A percentile compares a stretch with the other conserved stretches of the same genome.
These are phyloP conservation scores for Tetragonula clypearis DNA, from an alignment of 1,140 invertebrate species.

Conservation along the genomic window DNA sequence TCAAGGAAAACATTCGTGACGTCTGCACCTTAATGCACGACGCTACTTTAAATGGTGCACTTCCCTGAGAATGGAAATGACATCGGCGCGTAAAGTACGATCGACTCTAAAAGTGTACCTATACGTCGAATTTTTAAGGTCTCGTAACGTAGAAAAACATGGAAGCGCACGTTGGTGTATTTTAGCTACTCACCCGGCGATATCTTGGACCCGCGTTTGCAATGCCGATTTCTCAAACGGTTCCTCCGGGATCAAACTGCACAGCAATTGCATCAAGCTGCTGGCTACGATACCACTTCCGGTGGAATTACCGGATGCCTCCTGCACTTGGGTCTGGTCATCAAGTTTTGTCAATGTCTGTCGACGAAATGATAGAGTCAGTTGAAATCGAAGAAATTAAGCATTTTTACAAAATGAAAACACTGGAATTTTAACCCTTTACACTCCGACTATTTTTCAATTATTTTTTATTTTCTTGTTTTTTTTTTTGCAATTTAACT, in stretches of 20 bases:
- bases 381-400: too few species aligned
- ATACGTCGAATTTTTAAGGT: constrained; percentile 41
- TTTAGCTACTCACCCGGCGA: constrained; percentile 76
- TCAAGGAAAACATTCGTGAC: constrained; percentile 6
- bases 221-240: constrained; percentile 74
- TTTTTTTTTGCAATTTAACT: too few species aligned
- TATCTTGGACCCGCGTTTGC: constrained; percentile 77
- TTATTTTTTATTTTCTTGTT: too few species aligned
- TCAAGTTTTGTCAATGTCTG: constrained; percentile 76
- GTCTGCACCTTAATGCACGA: not conserved
- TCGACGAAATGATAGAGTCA: constrained; percentile 46
- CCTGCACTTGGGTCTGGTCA: constrained; percentile 74
- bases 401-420: too few species aligned
- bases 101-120: constrained; percentile 3
- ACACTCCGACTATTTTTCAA: too few species aligned
- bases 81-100: constrained; percentile 13
- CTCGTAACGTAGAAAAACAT: constrained; percentile 24
- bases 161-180: not conserved
- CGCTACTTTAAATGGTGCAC: constrained; percentile 4
- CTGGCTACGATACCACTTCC: constrained; percentile 75
- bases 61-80: not conserved
- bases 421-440: too few species aligned
- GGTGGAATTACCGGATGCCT: constrained; percentile 72
- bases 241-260: constrained; percentile 76
- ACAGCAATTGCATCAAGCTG: constrained; percentile 77